Evolutionary conservation across 2,113 vertebrate species (phyloP).

Genomic region (rat (Rattus norvegicus)): GRCr8 NC_086022.1:44341501-44342000

Average conservation of each 20-base stretch:
- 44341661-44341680: background rate
- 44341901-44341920: constrained; percentile 15
- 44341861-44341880: background rate
- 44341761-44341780: background rate
- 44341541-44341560: background rate
- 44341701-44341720: background rate
- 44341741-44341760: background rate
- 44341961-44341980: background rate
- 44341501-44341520: background rate
- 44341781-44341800: background rate
- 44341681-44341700: background rate
- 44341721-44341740: background rate
- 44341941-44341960: background rate
- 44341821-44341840: background rate
- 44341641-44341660: background rate
- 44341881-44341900: background rate
- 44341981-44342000: background rate
- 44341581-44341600: background rate
- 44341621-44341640: background rate
- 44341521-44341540: background rate
- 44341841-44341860: background rate
- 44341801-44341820: background rate
- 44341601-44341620: background rate
- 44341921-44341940: background rate
- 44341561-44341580: background rate